These are phyloP conservation scores for Lissocephala sabroskyi DNA, from an alignment of 2,888 invertebrate species.

Conservation along the genomic window DNA sequence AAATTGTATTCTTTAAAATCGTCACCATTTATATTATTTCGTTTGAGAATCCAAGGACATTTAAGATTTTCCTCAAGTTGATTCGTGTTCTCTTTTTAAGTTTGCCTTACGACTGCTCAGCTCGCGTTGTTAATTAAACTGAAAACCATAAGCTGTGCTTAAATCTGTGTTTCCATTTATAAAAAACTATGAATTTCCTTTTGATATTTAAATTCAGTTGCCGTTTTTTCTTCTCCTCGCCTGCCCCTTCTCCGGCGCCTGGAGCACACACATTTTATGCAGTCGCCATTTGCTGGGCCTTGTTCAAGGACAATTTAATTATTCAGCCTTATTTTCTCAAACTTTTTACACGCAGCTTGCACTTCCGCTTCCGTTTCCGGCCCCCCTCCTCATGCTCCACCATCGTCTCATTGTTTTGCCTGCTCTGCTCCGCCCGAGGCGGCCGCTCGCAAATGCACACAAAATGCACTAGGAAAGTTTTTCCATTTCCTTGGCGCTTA, in stretches of 20 bases:
- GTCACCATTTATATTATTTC: too few relatives aligned
- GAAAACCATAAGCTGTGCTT: neutral
- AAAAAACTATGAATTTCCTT: neutral
- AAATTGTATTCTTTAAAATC: too few relatives aligned
- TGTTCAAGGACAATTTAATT: conserved; percentile 63
- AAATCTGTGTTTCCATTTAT: neutral
- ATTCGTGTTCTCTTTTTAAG: too few relatives aligned
- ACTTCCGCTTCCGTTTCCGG: conserved; percentile 48
- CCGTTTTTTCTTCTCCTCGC: conserved; percentile 1
- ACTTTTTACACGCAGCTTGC: conserved; percentile 45
- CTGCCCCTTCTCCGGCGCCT: neutral
- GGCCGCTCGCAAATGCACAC: conserved; percentile 28
- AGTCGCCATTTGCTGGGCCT: conserved; percentile 23
- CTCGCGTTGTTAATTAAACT: too few relatives aligned
- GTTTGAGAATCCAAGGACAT: too few relatives aligned
- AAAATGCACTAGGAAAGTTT: conserved; percentile 50
- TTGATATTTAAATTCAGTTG: conserved; percentile 4
- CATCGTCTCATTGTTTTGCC: too few relatives aligned
- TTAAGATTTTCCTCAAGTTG: too few relatives aligned
- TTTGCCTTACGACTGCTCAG: neutral
- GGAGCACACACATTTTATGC: conserved; percentile 33
- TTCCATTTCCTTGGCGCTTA: conserved; percentile 52
- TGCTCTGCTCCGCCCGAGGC: neutral
- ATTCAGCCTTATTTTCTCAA: conserved; percentile 40
- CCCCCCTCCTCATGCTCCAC: neutral